phyloP scores from a whole-genome alignment of 1,140 invertebrate species.

The Papilio polyxenes region DNA sequence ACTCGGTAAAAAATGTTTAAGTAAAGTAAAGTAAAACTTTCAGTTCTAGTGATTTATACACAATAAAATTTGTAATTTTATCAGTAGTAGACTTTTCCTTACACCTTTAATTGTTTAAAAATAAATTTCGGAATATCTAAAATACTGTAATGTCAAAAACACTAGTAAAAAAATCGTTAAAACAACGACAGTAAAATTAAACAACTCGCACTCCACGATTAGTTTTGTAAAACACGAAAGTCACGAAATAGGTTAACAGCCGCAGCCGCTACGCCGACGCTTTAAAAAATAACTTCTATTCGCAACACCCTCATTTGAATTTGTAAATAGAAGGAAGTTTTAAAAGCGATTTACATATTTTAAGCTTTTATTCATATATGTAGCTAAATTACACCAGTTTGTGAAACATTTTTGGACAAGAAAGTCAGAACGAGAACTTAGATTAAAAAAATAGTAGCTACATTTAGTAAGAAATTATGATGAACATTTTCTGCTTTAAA shows the following conservation, averaged over 20 bases:
- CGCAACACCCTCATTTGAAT: slow-evolving; percentile 26
- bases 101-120: neutral
- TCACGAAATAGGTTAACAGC: slow-evolving; percentile 23
- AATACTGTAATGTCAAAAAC: neutral
- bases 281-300: neutral
- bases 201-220: neutral
- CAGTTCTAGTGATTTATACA: too few relatives aligned
- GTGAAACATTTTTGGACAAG: neutral
- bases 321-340: slow-evolving; percentile 9
- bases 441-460: neutral
- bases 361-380: neutral
- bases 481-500: neutral
- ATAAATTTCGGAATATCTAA: neutral
- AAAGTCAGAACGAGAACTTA: neutral
- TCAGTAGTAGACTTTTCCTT: neutral
- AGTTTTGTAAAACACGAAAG: slow-evolving; percentile 21
- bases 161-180: neutral
- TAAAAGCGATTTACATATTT: slow-evolving; percentile 31
- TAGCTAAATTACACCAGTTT: slow-evolving; percentile 8
- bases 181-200: neutral
- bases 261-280: neutral
- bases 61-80: too few relatives aligned
- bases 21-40: too few relatives aligned
- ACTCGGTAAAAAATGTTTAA: too few relatives aligned
- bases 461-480: neutral